Evolutionary conservation across 92 coral and sea anemone genomes (phyloP).

Genomic region (Zoanthus sociatus): DNA sequence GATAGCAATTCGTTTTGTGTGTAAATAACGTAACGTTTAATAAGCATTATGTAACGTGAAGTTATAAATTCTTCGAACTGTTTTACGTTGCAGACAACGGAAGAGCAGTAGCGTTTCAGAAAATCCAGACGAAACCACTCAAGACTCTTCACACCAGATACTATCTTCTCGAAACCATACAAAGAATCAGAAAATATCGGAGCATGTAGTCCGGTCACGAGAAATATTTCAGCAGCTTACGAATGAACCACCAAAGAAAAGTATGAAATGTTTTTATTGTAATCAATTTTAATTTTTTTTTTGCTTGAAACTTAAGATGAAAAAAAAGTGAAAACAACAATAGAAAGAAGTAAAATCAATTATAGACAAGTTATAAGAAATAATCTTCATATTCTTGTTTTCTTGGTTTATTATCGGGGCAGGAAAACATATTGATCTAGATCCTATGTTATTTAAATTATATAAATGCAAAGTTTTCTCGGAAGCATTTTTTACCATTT

Average conservation of each 20-base stretch:
- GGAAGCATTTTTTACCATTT: too few species aligned
- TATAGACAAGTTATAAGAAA: too few species aligned
- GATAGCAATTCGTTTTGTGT: too few species aligned
- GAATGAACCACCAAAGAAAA: constrained; percentile 31
- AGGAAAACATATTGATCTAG: too few species aligned
- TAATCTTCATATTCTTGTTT: too few species aligned
- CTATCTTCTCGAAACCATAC: background rate
- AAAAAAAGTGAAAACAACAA: background rate
- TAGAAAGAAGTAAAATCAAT: background rate
- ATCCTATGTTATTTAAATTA: too few species aligned
- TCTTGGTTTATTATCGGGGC: too few species aligned
- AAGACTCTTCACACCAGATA: background rate
- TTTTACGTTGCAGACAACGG: background rate
- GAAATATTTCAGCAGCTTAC: constrained; percentile 8
- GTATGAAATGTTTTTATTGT: background rate
- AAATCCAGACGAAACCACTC: background rate
- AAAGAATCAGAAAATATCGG: constrained; percentile 29
- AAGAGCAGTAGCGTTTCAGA: background rate
- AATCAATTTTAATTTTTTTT: background rate
- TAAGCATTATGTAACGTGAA: background rate
- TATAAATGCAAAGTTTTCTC: too few species aligned
- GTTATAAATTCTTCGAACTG: background rate
- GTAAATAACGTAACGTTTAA: too few species aligned
- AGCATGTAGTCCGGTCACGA: constrained; percentile 7
- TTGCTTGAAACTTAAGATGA: background rate